Conservation (phyloP, 2,888 invertebrate species). For the Caenorhabditis sp. region DNA sequence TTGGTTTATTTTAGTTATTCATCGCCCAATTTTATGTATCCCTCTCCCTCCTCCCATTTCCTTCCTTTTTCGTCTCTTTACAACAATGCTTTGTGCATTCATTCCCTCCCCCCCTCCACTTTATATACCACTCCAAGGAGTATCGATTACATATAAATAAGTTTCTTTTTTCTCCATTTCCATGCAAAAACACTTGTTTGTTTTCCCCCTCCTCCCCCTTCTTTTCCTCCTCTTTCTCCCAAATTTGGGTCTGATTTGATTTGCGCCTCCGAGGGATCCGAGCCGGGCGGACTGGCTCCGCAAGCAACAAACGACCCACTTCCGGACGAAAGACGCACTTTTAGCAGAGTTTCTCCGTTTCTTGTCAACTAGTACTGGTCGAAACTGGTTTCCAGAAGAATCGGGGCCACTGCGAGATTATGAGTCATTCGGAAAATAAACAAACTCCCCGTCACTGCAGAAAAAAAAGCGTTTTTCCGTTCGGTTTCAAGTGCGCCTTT, state of each 20-base stretch:
- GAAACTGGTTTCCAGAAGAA: neutral
- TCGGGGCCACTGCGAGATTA: neutral
- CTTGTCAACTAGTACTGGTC: neutral
- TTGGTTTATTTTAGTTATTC: constrained; percentile 42
- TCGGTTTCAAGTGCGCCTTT: constrained; percentile 30
- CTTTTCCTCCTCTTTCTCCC: constrained; percentile 2
- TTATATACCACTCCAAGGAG: constrained; percentile 4
- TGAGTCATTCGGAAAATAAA: constrained; percentile 47
- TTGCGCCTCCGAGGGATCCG: constrained; percentile 1
- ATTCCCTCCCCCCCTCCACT: neutral
- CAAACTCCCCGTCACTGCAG: neutral
- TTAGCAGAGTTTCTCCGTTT: constrained; percentile 21
- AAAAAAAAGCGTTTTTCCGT: constrained; percentile 19
- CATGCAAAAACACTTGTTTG: constrained; percentile 10
- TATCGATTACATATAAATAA: constrained; percentile 31
- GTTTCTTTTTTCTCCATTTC: neutral
- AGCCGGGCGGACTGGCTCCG: constrained; percentile 4
- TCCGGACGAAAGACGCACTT: constrained; percentile 35
- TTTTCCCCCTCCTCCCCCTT: neutral
- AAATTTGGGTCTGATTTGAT: constrained; percentile 32
- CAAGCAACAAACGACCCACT: constrained; percentile 30
- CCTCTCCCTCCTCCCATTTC: constrained; percentile 6
- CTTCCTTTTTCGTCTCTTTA: constrained; percentile 7
- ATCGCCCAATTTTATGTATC: constrained; percentile 40
- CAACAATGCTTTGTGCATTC: constrained; percentile 4